phyloP scores from a whole-genome alignment of 2,113 vertebrate genomes.

The Callipepla squamata region DNA sequence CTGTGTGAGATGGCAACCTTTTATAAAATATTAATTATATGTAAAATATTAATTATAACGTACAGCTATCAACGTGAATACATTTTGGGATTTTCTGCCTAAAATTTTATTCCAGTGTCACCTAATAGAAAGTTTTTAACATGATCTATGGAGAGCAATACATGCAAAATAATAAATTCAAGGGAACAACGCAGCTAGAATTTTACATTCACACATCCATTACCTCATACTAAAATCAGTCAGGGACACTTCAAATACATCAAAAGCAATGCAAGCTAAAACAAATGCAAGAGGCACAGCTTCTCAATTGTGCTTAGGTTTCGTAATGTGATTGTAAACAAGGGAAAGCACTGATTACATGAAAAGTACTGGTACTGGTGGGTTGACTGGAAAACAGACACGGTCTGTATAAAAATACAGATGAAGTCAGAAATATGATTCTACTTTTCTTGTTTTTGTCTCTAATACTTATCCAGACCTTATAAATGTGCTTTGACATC shows the following conservation, averaged over 20 bases:
- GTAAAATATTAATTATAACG: not conserved
- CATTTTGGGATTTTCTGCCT: not conserved
- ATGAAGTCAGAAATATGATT: not conserved
- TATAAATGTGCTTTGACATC: not conserved
- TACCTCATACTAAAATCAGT: not conserved
- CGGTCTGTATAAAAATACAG: not conserved
- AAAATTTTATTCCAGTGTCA: not conserved
- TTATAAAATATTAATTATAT: not conserved
- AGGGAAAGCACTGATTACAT: not conserved
- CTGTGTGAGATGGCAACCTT: not conserved
- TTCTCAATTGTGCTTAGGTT: not conserved
- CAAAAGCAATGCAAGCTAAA: not conserved
- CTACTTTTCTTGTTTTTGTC: not conserved
- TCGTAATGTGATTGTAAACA: not conserved
- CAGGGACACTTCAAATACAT: not conserved
- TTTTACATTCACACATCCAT: not conserved
- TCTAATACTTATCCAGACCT: not conserved
- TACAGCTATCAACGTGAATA: not conserved
- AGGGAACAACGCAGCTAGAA: not conserved
- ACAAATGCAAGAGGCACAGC: conserved; percentile 6
- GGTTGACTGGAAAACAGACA: not conserved
- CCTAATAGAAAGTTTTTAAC: not conserved
- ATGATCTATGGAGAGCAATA: not conserved
- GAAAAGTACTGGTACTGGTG: not conserved
- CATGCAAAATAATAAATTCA: not conserved